Conservation (phyloP, 2,888 invertebrate species). For the Xestia c-nigrum region DNA sequence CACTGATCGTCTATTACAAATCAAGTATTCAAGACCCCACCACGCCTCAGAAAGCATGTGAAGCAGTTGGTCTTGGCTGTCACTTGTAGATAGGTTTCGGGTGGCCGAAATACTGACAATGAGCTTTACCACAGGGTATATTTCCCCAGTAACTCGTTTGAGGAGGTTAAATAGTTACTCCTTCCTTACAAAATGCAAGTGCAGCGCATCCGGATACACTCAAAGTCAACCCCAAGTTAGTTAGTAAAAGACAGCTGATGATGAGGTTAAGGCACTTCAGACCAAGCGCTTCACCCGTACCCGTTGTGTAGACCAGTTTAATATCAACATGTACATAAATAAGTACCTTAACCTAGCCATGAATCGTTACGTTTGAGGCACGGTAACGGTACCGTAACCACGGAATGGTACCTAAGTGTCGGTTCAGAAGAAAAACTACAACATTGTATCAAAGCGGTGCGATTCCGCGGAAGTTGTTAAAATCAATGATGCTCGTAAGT, state of each 20-base stretch:
- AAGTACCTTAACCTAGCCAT: neutral
- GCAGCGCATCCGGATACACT: neutral
- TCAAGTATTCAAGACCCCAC: neutral
- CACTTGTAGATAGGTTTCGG: neutral
- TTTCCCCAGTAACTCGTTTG: neutral
- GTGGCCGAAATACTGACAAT: neutral
- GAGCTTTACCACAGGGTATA: neutral
- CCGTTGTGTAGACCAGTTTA: neutral
- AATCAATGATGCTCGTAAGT: conserved; percentile 56
- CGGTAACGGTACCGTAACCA: conserved; percentile 12
- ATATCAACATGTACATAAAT: neutral
- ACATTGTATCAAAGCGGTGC: conserved; percentile 3
- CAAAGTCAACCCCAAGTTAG: neutral
- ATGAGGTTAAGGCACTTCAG: too few relatives aligned
- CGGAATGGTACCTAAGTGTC: neutral
- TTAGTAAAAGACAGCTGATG: neutral
- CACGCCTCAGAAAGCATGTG: neutral
- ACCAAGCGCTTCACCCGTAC: neutral
- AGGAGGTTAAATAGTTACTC: neutral
- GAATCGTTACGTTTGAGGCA: conserved; percentile 2
- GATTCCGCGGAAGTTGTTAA: conserved; percentile 53
- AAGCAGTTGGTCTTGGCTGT: neutral
- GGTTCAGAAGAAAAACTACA: conserved; percentile 13
- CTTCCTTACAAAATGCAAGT: neutral
- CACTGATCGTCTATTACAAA: neutral